These are phyloP conservation scores for Plectrocnemia conspersa DNA, from an alignment of 1,140 invertebrate species.

Conservation along the genomic window DNA sequence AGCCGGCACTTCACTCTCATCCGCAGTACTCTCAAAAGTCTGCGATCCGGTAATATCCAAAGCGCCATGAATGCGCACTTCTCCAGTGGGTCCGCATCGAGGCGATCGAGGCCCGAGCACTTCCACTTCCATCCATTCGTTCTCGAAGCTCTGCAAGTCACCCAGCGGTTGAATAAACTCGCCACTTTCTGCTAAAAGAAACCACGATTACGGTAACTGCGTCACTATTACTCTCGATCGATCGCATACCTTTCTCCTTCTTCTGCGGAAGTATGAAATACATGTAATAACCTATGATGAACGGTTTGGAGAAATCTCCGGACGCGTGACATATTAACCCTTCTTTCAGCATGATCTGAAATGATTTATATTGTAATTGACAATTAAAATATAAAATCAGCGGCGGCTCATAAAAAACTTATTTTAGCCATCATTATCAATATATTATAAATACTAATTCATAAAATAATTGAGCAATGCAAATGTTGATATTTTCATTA, in stretches of 20 bases:
- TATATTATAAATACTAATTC: too few species aligned
- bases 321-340: constrained; percentile 87
- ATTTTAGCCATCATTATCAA: too few species aligned
- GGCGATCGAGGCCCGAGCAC: constrained; percentile 61
- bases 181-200: constrained; percentile 38
- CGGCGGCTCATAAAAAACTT: too few species aligned
- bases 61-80: constrained; percentile 40
- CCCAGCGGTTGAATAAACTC: constrained; percentile 63
- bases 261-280: constrained; percentile 76
- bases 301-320: constrained; percentile 73
- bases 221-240: too few species aligned
- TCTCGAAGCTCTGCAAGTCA: constrained; percentile 75
- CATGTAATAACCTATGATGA: constrained; percentile 88
- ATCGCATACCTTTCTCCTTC: constrained; percentile 45
- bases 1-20: constrained; percentile 57
- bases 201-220: constrained; percentile 1
- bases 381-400: not conserved
- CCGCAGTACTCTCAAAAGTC: constrained; percentile 37
- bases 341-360: constrained; percentile 70
- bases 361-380: constrained; percentile 31
- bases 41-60: constrained; percentile 40
- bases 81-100: constrained; percentile 13
- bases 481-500: too few species aligned
- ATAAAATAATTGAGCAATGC: too few species aligned
- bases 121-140: constrained; percentile 87